Evolutionary conservation across 2,113 vertebrate species (phyloP).

Genomic region (Azemiops feae): DNA sequence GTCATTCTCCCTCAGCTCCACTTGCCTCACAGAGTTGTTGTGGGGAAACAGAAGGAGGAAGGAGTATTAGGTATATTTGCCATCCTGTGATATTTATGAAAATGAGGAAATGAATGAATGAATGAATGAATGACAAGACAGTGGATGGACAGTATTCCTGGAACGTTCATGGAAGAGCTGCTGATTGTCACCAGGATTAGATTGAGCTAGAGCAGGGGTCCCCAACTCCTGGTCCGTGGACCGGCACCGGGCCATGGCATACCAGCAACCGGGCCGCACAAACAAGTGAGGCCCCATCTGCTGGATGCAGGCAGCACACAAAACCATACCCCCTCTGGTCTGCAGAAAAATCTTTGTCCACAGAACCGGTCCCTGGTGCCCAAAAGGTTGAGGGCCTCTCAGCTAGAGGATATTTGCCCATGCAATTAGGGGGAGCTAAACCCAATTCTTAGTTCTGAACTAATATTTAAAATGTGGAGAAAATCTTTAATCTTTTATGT

Average conservation of each 20-base stretch:
- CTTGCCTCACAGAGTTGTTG: not conserved
- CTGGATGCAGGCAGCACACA: too few relatives aligned
- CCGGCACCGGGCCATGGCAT: too few relatives aligned
- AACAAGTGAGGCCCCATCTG: too few relatives aligned
- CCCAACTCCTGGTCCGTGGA: too few relatives aligned
- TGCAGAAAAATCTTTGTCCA: too few relatives aligned
- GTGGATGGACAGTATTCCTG: not conserved
- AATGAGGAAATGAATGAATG: not conserved
- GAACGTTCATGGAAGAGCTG: not conserved
- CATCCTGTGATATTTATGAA: not conserved
- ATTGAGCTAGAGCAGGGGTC: not conserved
- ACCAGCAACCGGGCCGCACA: too few relatives aligned
- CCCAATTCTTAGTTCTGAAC: not conserved
- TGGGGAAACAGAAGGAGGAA: not conserved
- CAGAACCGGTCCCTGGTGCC: too few relatives aligned
- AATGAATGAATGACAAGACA: not conserved
- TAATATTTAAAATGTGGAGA: constrained; percentile 7
- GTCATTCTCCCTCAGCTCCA: not conserved
- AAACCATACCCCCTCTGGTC: too few relatives aligned
- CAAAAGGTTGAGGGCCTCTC: too few relatives aligned
- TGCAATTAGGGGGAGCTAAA: not conserved
- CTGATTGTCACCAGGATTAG: not conserved
- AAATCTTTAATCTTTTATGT: not conserved
- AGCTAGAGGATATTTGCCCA: not conserved
- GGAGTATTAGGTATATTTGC: not conserved